Percentiles rank a stretch among this genome's conserved stretches.
Evolutionary conservation across 2,888 invertebrate genomes (phyloP).

Genomic region (Acleris cristana): DNA sequence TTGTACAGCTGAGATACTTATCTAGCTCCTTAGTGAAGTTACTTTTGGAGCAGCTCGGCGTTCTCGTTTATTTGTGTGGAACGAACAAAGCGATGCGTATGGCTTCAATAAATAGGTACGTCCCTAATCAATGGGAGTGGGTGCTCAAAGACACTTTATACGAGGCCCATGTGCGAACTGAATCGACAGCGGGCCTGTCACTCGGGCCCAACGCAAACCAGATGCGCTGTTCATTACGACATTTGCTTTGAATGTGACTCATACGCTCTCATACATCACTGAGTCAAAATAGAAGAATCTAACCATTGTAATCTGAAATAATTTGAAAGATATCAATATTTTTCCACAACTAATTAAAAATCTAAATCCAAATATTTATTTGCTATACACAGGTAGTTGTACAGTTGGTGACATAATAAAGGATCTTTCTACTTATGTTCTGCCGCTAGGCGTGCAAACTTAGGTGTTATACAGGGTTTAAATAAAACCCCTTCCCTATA

Average conservation of each 20-base stretch:
- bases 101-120: not conserved
- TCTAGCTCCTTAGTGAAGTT: slow-evolving; percentile 12
- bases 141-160: slow-evolving; percentile 65
- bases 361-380: no score
- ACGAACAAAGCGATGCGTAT: slow-evolving; percentile 2
- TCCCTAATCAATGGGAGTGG: slow-evolving; percentile 61
- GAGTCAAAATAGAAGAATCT: no score
- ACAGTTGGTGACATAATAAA: no score
- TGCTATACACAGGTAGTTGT: no score
- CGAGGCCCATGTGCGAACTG: slow-evolving; percentile 66
- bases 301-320: no score
- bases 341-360: no score
- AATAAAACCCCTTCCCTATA: no score
- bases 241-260: slow-evolving; percentile 20
- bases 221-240: slow-evolving; percentile 48
- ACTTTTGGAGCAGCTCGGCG: slow-evolving; percentile 12
- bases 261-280: slow-evolving; percentile 2
- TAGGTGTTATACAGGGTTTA: no score
- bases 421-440: no score
- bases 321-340: no score
- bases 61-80: not conserved
- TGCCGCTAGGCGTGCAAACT: no score
- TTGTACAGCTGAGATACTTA: no score
- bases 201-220: slow-evolving; percentile 63
- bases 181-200: slow-evolving; percentile 55